Percentiles rank a stretch among this genome's conserved stretches.
Conservation (phyloP, 1,140 invertebrate species). For the Psix sp. region DNA sequence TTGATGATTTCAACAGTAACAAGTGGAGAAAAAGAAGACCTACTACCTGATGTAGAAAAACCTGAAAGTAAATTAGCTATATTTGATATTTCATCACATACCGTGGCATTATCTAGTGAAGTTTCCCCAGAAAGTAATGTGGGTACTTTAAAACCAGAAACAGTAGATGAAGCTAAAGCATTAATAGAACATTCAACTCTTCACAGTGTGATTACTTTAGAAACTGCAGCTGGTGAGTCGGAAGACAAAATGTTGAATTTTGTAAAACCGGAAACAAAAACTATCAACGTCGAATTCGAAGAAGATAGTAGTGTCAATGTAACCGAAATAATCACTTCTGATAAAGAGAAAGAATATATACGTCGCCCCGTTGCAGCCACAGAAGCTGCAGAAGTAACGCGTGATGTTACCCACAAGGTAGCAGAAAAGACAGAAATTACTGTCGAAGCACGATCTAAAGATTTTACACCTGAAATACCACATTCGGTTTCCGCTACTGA, state of each 20-base stretch:
- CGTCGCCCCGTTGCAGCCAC: slow-evolving; percentile 51
- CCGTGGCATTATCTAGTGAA: slow-evolving; percentile 73
- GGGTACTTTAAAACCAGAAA: slow-evolving; percentile 62
- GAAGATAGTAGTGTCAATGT: slow-evolving; percentile 73
- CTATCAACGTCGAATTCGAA: slow-evolving; percentile 71
- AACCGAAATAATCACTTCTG: slow-evolving; percentile 71
- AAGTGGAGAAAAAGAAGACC: slow-evolving; percentile 76
- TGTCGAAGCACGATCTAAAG: slow-evolving; percentile 64
- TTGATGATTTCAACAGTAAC: slow-evolving; percentile 77
- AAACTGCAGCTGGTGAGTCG: slow-evolving; percentile 68
- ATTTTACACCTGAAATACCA: slow-evolving; percentile 63
- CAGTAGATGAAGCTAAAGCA: slow-evolving; percentile 64
- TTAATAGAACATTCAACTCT: slow-evolving; percentile 72
- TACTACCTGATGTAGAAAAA: slow-evolving; percentile 65
- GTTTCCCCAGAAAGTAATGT: slow-evolving; percentile 68
- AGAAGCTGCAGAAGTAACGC: slow-evolving; percentile 69
- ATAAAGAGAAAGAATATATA: slow-evolving; percentile 74
- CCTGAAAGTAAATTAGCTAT: slow-evolving; percentile 69
- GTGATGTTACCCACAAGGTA: slow-evolving; percentile 73
- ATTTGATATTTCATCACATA: slow-evolving; percentile 70
- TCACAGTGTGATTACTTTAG: slow-evolving; percentile 73
- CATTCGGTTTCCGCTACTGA: slow-evolving; percentile 68
- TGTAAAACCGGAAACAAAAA: slow-evolving; percentile 71
- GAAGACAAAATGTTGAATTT: slow-evolving; percentile 70
- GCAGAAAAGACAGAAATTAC: slow-evolving; percentile 73